Base-by-base conservation (phyloP, 2,797 vertebrate species). In the Sebastes vulpes region DNA sequence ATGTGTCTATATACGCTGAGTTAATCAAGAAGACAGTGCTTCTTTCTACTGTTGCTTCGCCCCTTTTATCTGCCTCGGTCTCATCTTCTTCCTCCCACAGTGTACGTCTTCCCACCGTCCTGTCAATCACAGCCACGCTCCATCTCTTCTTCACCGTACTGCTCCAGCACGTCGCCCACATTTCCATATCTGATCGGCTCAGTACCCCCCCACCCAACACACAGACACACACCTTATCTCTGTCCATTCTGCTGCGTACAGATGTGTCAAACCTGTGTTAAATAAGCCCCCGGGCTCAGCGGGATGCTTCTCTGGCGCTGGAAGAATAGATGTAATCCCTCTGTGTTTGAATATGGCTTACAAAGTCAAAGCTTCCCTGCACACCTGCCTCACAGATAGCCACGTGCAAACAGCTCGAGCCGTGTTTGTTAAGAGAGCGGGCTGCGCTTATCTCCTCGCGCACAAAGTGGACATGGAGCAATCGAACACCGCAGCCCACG, bases 281-380 rank as follows among this genome's bases (percentile, higher is more conserved):
- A 86, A 89, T 82, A 90, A 79, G 60, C 81, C 80, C 71, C 75
- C 1, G 4, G 72, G 76, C 75, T 82, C 61, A 31, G 77, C 18
- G 9, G 87, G 87, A 70, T 14, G 82, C 79, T 72, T 86, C 82
- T 88, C 69, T 89, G 85, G 81, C 48, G n/a, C 64, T 2, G 79
- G 73, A 84, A 84, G 83, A 84, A 84, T 69, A 90, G 89, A 93
- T 92, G 90, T 93, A 93, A 92, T 92, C 92, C 89, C 50, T 59
- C 70, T 68, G 75, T 93, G 89, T 93, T 90, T 94, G 89, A 91
- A 82, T 89, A 87, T 87, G 77, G 87, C 78, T 91, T 88, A 89
- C 81, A 90, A 82, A 89, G 79, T 88, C 85, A 90, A 91, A 88
- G 84, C 83, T 25, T 65, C 73, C 52, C 28, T 6, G 50, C 83